Evolutionary conservation across 2,797 vertebrate genomes (phyloP), one percentile per base, ranked within the genome.

Genomic region (Setipinna tenuifilis): DNA sequence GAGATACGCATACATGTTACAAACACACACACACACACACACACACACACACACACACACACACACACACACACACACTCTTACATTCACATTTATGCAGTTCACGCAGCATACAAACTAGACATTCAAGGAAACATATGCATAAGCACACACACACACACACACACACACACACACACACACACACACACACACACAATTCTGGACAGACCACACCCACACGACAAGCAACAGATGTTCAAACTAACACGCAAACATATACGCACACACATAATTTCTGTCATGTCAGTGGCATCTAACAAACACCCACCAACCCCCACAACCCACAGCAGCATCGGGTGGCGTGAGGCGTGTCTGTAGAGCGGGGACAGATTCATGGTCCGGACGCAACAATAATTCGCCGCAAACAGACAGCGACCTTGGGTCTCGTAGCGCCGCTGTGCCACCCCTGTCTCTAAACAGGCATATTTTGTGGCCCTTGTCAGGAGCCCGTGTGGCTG

Each of bases 311-410:
- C 14, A 14, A 75, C 0, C 14, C 0, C 68, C 68, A 31, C 6
- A 41, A 75, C 28, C 4, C 62, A 86, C 28, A 75, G 50, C 28
- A 75, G 50, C 78, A 81, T 75, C 61, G 87, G 85, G 86, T 86
- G 86, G 83, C 85, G 85, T 80, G 81, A 59, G 68, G 87, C 57
- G 68, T 84, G 28, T 75, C 31, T 35, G 68, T 75, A 75, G 31
- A 75, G 68, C 68, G 19, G 28, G 28, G 68, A 75, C 68, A 75
- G 68, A 75, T 75, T 75, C 68, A 75, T 75, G 68, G 68, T 75
- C 28, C 31, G 68, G 28, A 41, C 31, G 28, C 28, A 31, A 75
- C 68, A 75, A 75, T 75, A 75, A 75, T 75, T 75, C 9, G 68
- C 68, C 14, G 28, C 68, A 75, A 75, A 75, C 28, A 75, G 68